These are phyloP conservation scores for Protomyctophum bolini DNA, from an alignment of 2,113 vertebrate species.

Conservation along the genomic window DNA sequence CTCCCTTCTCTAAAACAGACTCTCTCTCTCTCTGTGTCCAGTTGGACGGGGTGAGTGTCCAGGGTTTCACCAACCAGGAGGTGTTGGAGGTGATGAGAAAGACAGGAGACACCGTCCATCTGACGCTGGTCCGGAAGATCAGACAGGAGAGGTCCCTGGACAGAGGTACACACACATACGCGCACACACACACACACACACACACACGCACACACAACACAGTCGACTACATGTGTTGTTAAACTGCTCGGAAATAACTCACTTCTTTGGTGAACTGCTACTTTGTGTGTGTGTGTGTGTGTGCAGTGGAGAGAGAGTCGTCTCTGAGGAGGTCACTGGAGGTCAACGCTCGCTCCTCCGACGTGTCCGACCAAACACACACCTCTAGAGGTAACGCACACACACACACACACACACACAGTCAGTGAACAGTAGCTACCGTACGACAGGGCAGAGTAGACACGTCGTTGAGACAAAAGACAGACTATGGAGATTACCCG, in stretches of 20 bases:
- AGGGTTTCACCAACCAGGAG: conserved; percentile 89
- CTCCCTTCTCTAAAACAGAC: too few species aligned
- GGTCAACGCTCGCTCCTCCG: conserved; percentile 50
- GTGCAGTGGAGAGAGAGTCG: conserved; percentile 71
- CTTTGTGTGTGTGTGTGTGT: not conserved
- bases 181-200: not conserved
- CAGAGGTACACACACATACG: conserved; percentile 73
- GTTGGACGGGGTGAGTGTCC: conserved; percentile 90
- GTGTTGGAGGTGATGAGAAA: conserved; percentile 88
- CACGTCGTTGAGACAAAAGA: too few species aligned
- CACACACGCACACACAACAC: not conserved
- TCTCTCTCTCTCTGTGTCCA: conserved; percentile 48
- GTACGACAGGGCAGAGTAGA: too few species aligned
- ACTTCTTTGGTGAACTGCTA: not conserved
- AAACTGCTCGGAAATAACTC: not conserved
- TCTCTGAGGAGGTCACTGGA: conserved; percentile 70
- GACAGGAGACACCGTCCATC: conserved; percentile 83
- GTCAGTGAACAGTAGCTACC: too few species aligned
- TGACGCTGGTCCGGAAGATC: conserved; percentile 86
- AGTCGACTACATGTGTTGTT: not conserved
- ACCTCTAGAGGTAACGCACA: conserved; percentile 25
- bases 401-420: conserved; percentile 20
- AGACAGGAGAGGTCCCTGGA: conserved; percentile 65
- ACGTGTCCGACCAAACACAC: conserved; percentile 41
- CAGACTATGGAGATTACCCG: too few species aligned